Percentiles rank a stretch among this genome's conserved stretches.
Conservation (phyloP, 2,113 vertebrate species). For the Pimephales promelas region DNA sequence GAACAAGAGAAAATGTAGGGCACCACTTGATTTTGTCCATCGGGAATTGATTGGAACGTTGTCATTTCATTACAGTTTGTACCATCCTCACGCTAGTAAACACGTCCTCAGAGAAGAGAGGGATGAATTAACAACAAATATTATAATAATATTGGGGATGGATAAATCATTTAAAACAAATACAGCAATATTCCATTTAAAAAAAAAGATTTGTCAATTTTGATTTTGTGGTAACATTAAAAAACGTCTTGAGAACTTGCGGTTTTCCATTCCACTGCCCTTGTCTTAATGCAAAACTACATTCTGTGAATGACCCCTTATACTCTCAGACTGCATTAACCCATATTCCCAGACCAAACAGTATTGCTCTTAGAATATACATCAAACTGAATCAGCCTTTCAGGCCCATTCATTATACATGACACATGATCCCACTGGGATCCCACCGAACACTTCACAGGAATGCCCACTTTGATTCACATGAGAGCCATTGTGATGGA, state of each 20-base stretch:
- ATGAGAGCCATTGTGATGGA: constrained; percentile 4
- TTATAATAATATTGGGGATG: no score
- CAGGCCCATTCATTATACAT: constrained; percentile 9
- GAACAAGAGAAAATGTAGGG: no score
- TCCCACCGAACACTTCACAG: background rate
- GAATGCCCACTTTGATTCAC: constrained; percentile 23
- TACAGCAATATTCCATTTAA: no score
- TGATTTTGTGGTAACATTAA: background rate
- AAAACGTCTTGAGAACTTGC: background rate
- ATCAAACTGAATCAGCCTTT: constrained; percentile 4
- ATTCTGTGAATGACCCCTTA: background rate
- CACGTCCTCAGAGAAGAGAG: no score
- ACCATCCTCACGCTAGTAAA: no score
- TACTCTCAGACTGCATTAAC: background rate
- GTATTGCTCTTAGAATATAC: constrained; percentile 7
- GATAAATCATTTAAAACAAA: no score
- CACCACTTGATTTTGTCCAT: no score
- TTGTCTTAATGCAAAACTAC: background rate
- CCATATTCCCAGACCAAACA: constrained; percentile 9
- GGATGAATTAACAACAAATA: no score
- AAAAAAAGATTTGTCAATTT: no score
- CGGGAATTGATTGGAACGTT: no score
- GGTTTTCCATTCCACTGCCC: background rate
- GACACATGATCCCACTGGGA: background rate
- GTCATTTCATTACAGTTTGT: no score